phyloP scores from a whole-genome alignment of 2,113 vertebrate species.

The Campylomormyrus tamandua region DNA sequence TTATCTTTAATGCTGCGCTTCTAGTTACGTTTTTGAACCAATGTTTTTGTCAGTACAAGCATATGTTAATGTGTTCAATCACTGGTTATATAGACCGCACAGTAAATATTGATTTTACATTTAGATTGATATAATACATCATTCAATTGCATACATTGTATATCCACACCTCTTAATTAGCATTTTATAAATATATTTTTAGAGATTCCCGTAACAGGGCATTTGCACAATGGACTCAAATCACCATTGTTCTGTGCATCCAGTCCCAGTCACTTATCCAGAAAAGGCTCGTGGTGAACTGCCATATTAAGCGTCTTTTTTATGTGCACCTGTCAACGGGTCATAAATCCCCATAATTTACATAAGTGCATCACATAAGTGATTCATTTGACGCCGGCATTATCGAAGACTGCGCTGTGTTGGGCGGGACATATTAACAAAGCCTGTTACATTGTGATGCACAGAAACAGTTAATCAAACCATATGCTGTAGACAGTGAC shows the following conservation, averaged over 20 bases:
- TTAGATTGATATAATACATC: not conserved
- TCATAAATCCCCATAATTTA: not conserved
- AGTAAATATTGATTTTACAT: not conserved
- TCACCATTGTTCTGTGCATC: not conserved
- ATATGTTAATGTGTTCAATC: not conserved
- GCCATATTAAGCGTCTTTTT: not conserved
- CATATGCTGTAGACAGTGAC: not conserved
- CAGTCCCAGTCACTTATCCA: not conserved
- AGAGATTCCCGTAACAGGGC: not conserved
- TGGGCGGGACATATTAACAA: not conserved
- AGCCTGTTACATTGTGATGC: not conserved
- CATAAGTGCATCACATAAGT: not conserved
- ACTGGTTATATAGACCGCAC: not conserved
- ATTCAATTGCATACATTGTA: not conserved
- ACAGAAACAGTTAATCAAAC: not conserved
- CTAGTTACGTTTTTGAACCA: not conserved
- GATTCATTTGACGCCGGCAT: not conserved
- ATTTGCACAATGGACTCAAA: not conserved
- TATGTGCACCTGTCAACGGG: not conserved
- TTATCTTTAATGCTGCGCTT: not conserved
- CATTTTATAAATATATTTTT: not conserved
- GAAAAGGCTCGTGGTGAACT: not conserved
- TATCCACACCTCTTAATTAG: not conserved
- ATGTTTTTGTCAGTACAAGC: not conserved
- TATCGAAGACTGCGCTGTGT: not conserved